These are phyloP conservation scores for Crenuchus spilurus DNA, from an alignment of 2,797 vertebrate species.

Conservation along the genomic window DNA sequence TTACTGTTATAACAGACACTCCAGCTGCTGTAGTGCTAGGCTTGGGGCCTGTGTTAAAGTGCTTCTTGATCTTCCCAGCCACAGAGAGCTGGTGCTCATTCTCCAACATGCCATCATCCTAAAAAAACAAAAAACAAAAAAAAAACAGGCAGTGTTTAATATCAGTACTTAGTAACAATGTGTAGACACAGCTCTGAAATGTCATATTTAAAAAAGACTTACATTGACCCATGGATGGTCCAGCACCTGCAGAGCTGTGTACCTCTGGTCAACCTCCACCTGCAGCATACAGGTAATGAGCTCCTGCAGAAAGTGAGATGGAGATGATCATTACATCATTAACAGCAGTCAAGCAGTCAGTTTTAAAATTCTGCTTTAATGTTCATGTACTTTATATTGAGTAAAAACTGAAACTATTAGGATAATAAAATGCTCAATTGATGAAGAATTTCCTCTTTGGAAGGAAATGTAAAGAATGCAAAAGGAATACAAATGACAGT, in stretches of 20 bases:
- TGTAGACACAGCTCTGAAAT: too few species aligned
- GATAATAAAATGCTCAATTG: too few species aligned
- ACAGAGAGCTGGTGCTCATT: slow-evolving; percentile 93
- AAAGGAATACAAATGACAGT: too few species aligned
- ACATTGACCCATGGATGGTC: slow-evolving; percentile 97
- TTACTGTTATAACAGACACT: slow-evolving; percentile 97
- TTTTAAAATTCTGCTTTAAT: neutral
- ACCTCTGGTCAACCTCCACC: slow-evolving; percentile 88
- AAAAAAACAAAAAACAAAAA: slow-evolving; percentile 3
- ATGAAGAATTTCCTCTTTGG: too few species aligned
- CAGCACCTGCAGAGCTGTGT: slow-evolving; percentile 90
- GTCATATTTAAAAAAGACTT: slow-evolving; percentile 63
- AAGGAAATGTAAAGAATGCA: too few species aligned
- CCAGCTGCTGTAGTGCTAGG: slow-evolving; percentile 89
- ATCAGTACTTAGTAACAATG: neutral
- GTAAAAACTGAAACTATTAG: too few species aligned
- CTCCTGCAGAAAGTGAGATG: slow-evolving; percentile 76
- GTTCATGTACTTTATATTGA: too few species aligned
- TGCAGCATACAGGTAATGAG: slow-evolving; percentile 94
- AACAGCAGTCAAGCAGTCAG: neutral
- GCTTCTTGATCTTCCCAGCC: slow-evolving; percentile 96
- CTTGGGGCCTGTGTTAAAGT: slow-evolving; percentile 93
- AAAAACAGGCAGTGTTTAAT: neutral
- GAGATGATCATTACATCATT: neutral
- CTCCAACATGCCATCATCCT: slow-evolving; percentile 91